Percentiles rank a stretch among this genome's conserved stretches.
Conservation (phyloP, 2,797 vertebrate genomes). For the Oophaga sylvatica region DNA sequence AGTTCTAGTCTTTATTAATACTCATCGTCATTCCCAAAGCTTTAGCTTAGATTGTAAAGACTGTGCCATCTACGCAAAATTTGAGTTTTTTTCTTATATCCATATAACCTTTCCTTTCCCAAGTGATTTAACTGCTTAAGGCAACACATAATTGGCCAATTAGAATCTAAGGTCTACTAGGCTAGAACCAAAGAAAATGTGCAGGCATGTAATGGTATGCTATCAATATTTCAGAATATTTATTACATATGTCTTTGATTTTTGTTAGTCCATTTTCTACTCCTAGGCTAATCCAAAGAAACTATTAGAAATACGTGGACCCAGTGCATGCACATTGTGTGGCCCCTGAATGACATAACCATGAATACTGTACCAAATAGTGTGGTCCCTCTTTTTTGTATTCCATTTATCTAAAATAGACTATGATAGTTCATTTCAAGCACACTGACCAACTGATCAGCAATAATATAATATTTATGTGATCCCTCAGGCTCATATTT, state of each 20-base stretch:
- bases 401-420: no score
- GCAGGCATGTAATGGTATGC: neutral
- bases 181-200: neutral
- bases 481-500: neutral
- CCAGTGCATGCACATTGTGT: no score
- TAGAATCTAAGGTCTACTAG: no score
- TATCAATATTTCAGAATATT: neutral
- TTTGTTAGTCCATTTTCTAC: neutral
- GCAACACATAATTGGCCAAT: no score
- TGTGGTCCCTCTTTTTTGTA: no score
- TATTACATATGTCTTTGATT: neutral
- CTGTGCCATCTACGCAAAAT: neutral
- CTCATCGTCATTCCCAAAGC: neutral
- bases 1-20: neutral
- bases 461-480: neutral
- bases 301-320: no score
- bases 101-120: no score
- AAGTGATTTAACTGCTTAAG: no score
- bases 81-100: no score
- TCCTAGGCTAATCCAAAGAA: no score
- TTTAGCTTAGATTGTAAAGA: constrained; percentile 1
- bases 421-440: neutral
- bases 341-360: no score
- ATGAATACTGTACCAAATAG: no score
- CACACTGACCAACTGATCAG: neutral